phyloP scores from a whole-genome alignment of 2,797 vertebrate genomes.

The Enteromius paludinosus region DNA sequence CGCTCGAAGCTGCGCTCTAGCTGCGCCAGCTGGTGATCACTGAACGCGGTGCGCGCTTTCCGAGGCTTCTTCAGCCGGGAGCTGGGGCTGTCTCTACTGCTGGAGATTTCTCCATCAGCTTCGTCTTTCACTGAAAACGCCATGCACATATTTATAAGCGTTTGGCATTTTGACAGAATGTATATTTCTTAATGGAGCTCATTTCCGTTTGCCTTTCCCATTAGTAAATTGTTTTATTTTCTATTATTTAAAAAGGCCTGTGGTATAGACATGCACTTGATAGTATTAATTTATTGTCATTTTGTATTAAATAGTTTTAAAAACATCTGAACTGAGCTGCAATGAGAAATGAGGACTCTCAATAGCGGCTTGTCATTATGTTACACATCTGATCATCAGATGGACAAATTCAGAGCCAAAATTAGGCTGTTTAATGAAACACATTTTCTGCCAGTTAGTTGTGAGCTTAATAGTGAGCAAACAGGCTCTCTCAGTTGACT shows the following conservation, averaged over 20 bases:
- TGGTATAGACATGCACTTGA: no score
- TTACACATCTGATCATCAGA: constrained; percentile 74
- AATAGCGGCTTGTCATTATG: constrained; percentile 69
- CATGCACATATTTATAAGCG: constrained; percentile 17
- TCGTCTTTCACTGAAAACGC: constrained; percentile 90
- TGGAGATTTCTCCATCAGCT: constrained; percentile 94
- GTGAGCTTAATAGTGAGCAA: background rate
- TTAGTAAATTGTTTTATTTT: background rate
- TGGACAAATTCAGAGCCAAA: constrained; percentile 66
- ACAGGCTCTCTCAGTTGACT: background rate
- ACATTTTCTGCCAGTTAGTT: background rate
- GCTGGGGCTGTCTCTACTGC: constrained; percentile 92
- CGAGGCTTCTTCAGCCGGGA: constrained; percentile 95
- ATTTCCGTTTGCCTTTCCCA: background rate
- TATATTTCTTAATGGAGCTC: background rate
- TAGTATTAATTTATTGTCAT: background rate
- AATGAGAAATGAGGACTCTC: constrained; percentile 80
- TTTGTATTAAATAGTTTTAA: background rate
- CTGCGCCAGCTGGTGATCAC: constrained; percentile 95
- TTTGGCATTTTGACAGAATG: background rate
- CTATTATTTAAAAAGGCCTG: background rate
- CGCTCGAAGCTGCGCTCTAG: constrained; percentile 97
- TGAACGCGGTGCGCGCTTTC: constrained; percentile 98
- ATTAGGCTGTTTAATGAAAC: background rate
- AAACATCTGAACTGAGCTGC: constrained; percentile 86